Evolutionary conservation across 1,140 invertebrate species (phyloP).

Genomic region (Brachionus asplanchnoidis): DNA sequence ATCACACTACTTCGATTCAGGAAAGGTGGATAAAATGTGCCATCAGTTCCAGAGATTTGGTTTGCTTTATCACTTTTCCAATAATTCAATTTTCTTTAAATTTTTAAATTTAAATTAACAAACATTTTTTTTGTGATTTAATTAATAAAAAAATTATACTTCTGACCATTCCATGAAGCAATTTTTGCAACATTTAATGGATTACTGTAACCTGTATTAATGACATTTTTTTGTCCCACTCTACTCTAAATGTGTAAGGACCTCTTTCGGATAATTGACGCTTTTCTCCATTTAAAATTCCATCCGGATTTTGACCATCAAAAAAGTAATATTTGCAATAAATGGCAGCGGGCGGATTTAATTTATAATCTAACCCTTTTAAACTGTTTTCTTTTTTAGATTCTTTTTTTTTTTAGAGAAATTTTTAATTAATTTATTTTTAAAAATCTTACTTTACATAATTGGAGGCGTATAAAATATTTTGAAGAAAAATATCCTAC

Average conservation of each 20-base stretch:
- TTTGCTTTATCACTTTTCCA: conserved; percentile 13
- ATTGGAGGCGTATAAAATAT: background rate
- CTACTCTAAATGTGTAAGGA: background rate
- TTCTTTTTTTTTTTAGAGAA: background rate
- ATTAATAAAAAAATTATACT: background rate
- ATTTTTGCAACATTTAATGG: background rate
- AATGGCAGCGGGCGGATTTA: background rate
- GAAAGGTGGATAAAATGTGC: conserved; percentile 30
- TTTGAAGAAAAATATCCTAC: background rate
- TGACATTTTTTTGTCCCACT: conserved; percentile 10
- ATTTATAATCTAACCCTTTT: background rate
- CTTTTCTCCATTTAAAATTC: background rate
- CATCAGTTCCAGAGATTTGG: conserved; percentile 14
- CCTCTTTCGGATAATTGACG: background rate
- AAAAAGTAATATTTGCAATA: conserved; percentile 14
- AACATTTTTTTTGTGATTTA: background rate
- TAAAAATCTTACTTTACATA: background rate
- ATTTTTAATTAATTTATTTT: background rate
- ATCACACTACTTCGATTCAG: background rate
- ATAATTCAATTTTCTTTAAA: background rate
- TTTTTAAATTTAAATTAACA: background rate
- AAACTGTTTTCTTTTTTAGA: background rate
- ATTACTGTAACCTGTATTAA: background rate
- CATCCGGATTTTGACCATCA: background rate
- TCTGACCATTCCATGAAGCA: background rate